Evolutionary conservation across 30 jellyfish, hydroid and myxozoan genomes (phyloP), one percentile per base, ranked within the genome.

Genomic region (Sanderia malayensis): DNA sequence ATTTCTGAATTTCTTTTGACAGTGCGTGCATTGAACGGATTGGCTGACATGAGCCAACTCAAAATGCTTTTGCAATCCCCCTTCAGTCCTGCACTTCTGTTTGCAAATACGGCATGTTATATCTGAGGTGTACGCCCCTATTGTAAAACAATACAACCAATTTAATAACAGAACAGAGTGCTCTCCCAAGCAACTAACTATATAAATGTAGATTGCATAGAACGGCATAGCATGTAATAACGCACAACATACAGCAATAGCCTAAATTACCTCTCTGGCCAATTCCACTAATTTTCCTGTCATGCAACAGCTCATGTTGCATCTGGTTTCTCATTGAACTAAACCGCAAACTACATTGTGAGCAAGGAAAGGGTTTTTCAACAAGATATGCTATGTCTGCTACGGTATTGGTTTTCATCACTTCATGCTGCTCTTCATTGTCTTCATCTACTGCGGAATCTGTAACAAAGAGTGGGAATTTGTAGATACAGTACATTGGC

Each of bases 271-370:
- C 86, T 31, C 86, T 21, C 45, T 74, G 86, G 13, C 61, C 70
- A 62, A 74, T 31, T 26, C 86, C 86, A 74, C 70, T 58, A 7
- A 71, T 74, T 26, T 29, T 74, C 66, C 61, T 74, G 0, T 76
- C 86, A 45, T 74, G 86, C 23, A 74, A 74, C 13, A 74, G 61
- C 37, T 74, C 86, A 31, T 74, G 86, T 45, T 74, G 86, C 53
- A 74, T 74, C 29, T 74, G 59, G 53, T 74, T 74, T 61, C 86
- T 34, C 86, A 74, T 74, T 0, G 86, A 74, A 22, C 86, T 74
- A 70, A 74, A 74, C 59, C 61, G 59, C 44, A 65, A 76, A n/a
- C 86, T 77, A 45, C 86, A 74, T 28, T 74, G 59, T 27, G 86
- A 22, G 31, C 86, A 74, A 4, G 77, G 77, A 31, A 74, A 74